These are phyloP conservation scores for Alsophila aescularia DNA, from an alignment of 2,888 invertebrate genomes.

Conservation along the genomic window DNA sequence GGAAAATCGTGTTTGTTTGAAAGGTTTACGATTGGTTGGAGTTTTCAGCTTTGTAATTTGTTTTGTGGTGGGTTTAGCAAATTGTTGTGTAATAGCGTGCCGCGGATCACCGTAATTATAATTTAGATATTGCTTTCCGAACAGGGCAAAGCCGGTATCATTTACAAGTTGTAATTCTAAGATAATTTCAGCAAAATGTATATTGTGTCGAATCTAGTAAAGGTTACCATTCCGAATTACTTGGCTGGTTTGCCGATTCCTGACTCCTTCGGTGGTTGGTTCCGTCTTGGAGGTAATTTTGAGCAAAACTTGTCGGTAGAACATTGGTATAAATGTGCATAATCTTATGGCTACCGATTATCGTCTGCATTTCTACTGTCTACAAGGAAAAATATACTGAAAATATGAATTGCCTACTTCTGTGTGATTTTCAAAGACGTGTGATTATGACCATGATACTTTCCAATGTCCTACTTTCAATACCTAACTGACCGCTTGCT, in stretches of 20 bases:
- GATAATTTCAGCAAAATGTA: constrained; percentile 83
- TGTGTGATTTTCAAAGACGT: no score
- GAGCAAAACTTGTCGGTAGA: constrained; percentile 16
- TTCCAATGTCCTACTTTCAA: constrained; percentile 43
- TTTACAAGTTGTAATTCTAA: neutral
- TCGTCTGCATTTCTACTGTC: no score
- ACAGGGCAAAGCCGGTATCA: neutral
- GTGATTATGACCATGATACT: neutral
- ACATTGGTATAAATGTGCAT: neutral
- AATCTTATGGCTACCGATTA: no score
- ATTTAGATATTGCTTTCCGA: neutral
- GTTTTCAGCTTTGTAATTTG: neutral
- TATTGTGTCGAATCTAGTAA: constrained; percentile 89
- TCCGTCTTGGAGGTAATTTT: constrained; percentile 89
- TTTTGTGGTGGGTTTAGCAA: constrained; percentile 2
- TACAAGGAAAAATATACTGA: no score
- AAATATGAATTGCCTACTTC: no score
- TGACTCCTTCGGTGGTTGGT: constrained; percentile 93
- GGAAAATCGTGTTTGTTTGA: no score
- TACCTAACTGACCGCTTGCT: constrained; percentile 1
- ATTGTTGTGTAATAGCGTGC: constrained; percentile 34
- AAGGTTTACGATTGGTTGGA: neutral
- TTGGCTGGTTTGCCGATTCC: constrained; percentile 93
- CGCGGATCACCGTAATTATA: constrained; percentile 15
- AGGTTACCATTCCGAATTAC: constrained; percentile 93